Evolutionary conservation across 1,140 invertebrate species (phyloP).

Genomic region (Achroia grisella): DNA sequence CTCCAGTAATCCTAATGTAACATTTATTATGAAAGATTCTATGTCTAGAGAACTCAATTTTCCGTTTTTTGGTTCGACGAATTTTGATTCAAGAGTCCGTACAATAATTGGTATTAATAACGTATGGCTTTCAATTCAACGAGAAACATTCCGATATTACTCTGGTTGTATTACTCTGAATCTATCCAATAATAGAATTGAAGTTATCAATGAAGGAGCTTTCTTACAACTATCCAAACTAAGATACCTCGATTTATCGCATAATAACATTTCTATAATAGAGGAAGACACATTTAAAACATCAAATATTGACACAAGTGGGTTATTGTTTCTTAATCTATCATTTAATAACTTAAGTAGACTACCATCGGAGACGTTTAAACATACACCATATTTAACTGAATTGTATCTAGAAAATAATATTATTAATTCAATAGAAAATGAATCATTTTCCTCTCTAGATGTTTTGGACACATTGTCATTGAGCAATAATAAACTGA

Average conservation of each 20-base stretch:
- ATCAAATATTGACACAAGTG: conserved; percentile 6
- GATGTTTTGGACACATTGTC: no score
- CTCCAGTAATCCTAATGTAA: conserved; percentile 21
- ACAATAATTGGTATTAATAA: conserved; percentile 27
- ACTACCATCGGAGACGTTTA: conserved; percentile 23
- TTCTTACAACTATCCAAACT: conserved; percentile 26
- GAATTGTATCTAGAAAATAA: no score
- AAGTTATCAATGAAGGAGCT: conserved; percentile 23
- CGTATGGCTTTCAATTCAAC: conserved; percentile 26
- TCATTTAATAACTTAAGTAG: conserved; percentile 34
- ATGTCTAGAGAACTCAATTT: conserved; percentile 12
- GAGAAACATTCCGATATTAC: conserved; percentile 36
- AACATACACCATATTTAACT: no score
- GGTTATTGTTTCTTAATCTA: conserved; percentile 31
- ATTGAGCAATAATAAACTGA: no score
- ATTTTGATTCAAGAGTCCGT: conserved; percentile 45
- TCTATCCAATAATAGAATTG: conserved; percentile 36
- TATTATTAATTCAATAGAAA: conserved; percentile 6
- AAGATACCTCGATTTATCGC: conserved; percentile 35
- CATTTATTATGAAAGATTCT: conserved; percentile 32
- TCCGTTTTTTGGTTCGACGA: conserved; percentile 47
- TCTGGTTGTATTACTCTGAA: conserved; percentile 23
- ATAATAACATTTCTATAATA: conserved; percentile 24
- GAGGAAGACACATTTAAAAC: no score
- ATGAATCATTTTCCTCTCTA: conserved; percentile 24